These are phyloP conservation scores for Oncorhynchus tshawytscha DNA, from an alignment of 2,113 vertebrate genomes.

Conservation along the genomic window DNA sequence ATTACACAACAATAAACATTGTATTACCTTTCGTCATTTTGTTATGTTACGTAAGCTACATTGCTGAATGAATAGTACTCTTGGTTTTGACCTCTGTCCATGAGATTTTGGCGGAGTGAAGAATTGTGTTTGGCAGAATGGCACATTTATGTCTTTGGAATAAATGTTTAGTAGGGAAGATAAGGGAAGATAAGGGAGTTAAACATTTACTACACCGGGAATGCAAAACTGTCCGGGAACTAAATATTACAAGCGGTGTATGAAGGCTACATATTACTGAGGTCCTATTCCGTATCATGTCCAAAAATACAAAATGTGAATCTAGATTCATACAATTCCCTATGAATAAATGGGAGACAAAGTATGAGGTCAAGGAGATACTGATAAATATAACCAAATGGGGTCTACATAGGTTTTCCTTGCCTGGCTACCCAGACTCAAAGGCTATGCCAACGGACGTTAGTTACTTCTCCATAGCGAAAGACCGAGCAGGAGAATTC, in stretches of 20 bases:
- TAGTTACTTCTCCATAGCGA: too few relatives aligned
- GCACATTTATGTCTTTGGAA: not conserved
- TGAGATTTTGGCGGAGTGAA: not conserved
- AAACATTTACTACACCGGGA: not conserved
- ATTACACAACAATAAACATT: slow-evolving; percentile 79
- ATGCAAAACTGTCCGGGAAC: not conserved
- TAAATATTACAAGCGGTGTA: not conserved
- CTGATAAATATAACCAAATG: not conserved
- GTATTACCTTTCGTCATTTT: slow-evolving; percentile 25
- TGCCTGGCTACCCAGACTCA: too few relatives aligned
- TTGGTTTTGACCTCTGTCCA: not conserved
- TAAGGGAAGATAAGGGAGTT: not conserved
- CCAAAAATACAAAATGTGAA: not conserved
- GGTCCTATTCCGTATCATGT: not conserved
- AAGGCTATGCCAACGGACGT: too few relatives aligned
- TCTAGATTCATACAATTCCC: too few relatives aligned
- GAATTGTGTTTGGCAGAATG: not conserved
- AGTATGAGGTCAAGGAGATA: too few relatives aligned
- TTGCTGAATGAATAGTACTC: not conserved
- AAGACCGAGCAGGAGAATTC: too few relatives aligned
- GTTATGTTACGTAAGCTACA: not conserved
- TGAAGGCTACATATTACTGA: not conserved
- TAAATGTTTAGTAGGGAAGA: not conserved
- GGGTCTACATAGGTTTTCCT: not conserved
- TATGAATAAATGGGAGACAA: not conserved